phyloP scores from a whole-genome alignment of 2,113 vertebrate genomes.

The Erythrolamprus reginae region DNA sequence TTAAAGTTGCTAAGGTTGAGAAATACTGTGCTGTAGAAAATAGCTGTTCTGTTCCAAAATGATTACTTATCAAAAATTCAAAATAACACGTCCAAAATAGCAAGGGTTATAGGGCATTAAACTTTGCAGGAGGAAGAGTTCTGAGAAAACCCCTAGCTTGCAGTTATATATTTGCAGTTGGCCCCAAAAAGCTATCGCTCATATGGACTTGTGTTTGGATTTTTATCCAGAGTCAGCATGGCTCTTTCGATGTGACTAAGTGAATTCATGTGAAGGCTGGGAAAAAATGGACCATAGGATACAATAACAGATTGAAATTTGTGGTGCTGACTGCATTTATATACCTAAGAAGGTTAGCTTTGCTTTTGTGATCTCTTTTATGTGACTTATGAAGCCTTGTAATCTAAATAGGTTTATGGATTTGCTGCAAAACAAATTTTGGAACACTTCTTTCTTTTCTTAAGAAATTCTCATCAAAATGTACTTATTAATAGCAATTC shows the following conservation, averaged over 20 bases:
- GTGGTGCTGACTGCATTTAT: not conserved
- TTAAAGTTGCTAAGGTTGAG: not conserved
- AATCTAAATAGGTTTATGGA: not conserved
- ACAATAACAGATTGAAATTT: not conserved
- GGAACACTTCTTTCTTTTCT: not conserved
- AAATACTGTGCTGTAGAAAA: not conserved
- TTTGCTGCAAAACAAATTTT: not conserved
- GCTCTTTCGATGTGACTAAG: not conserved
- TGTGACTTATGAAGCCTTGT: not conserved
- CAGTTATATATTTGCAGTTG: not conserved
- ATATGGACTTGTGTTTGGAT: not conserved
- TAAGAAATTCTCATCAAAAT: not conserved
- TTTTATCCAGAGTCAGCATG: not conserved
- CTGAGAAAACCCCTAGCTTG: not conserved
- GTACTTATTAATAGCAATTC: slow-evolving; percentile 10
- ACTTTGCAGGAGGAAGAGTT: not conserved
- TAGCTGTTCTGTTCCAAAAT: not conserved
- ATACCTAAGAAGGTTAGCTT: not conserved
- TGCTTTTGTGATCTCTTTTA: not conserved
- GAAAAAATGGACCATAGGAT: not conserved
- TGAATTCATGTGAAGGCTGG: not conserved
- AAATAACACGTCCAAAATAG: not conserved
- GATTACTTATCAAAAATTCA: not conserved
- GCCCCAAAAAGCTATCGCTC: not conserved
- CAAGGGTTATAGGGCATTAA: not conserved